phyloP scores from a whole-genome alignment of 2,113 vertebrate genomes.

The Erythrocebus patas region DNA sequence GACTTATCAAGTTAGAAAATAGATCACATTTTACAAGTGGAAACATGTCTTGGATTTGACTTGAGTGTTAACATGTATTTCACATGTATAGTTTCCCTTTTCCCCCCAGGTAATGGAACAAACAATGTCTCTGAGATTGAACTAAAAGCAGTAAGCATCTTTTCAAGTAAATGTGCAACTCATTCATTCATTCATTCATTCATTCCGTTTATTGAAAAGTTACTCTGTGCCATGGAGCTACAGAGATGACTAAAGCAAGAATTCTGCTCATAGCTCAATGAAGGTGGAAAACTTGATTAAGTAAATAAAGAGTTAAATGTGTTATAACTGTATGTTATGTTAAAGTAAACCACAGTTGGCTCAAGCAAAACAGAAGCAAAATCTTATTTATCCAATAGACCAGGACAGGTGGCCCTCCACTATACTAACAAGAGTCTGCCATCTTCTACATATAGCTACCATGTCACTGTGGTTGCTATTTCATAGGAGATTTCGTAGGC shows the following conservation, averaged over 20 bases:
- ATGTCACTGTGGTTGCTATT: neutral
- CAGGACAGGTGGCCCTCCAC: neutral
- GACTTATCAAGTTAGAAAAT: neutral
- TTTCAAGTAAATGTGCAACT: neutral
- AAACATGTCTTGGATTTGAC: neutral
- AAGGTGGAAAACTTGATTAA: neutral
- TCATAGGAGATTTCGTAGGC: neutral
- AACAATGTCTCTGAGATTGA: neutral
- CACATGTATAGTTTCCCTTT: neutral
- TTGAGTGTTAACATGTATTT: constrained; percentile 23
- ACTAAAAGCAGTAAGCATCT: neutral
- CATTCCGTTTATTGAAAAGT: neutral
- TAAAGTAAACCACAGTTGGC: neutral
- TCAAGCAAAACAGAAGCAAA: neutral
- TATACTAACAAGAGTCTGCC: neutral
- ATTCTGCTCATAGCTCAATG: neutral
- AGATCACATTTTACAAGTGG: neutral
- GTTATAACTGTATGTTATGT: neutral
- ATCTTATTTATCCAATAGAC: neutral
- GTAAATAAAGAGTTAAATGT: neutral
- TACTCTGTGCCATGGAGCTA: neutral
- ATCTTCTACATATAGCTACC: neutral
- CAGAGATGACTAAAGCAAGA: neutral
- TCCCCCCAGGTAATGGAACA: neutral
- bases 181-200: neutral